Conservation (phyloP, 2,888 invertebrate species). For the Heliconius ismenius region DNA sequence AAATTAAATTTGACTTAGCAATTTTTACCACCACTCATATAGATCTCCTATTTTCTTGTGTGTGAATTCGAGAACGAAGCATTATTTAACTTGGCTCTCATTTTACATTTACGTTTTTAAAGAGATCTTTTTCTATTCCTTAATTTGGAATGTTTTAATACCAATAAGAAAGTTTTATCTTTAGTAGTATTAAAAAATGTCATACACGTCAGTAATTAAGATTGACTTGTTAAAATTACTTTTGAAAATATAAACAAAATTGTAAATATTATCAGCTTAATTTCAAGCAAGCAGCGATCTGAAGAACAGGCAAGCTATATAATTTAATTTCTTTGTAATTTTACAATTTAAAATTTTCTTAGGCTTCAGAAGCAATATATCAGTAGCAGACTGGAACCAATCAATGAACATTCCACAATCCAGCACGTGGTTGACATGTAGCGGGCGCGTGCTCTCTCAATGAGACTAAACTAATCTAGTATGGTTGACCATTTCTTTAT, state of each 20-base stretch:
- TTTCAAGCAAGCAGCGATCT: neutral
- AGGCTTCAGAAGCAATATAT: constrained; percentile 41
- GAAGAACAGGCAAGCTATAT: neutral
- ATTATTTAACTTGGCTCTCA: too few species aligned
- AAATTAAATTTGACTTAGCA: too few species aligned
- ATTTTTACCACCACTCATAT: too few species aligned
- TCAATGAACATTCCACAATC: constrained; percentile 52
- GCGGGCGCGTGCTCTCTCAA: constrained; percentile 55
- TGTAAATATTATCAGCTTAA: neutral
- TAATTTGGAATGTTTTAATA: neutral
- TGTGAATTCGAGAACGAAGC: too few species aligned
- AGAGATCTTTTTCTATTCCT: neutral
- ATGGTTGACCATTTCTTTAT: constrained; percentile 35
- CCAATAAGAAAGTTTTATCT: neutral
- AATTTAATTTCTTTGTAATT: neutral
- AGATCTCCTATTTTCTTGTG: too few species aligned
- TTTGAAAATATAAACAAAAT: neutral
- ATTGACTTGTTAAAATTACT: neutral
- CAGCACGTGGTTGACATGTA: constrained; percentile 54
- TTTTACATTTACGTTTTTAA: too few species aligned
- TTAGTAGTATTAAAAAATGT: neutral
- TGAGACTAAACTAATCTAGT: constrained; percentile 46
- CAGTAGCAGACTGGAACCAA: constrained; percentile 54
- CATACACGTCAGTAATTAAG: neutral
- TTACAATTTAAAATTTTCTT: neutral